A percentile compares a stretch with the other conserved stretches of the same genome.
phyloP scores from a whole-genome alignment of 1,140 invertebrate genomes.

The Bombus difficillimus region DNA sequence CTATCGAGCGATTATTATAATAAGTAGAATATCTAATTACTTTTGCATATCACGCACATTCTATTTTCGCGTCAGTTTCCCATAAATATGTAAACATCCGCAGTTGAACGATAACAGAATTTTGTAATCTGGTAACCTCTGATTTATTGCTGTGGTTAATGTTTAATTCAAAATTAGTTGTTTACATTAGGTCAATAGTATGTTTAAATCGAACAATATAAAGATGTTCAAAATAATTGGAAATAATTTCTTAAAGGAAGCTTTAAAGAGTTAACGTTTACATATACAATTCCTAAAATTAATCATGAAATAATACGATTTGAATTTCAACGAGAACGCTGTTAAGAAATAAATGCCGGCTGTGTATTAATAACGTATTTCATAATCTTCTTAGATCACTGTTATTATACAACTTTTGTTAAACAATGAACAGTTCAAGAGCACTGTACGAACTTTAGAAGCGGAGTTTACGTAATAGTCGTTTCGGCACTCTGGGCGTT shows the following conservation, averaged over 20 bases:
- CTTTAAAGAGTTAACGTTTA: not conserved
- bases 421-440: not conserved
- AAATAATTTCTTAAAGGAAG: not conserved
- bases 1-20: not conserved
- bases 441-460: not conserved
- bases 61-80: not conserved
- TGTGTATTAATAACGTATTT: not conserved
- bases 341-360: not conserved
- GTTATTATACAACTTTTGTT: not conserved
- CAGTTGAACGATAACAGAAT: not conserved
- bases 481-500: slow-evolving; percentile 29
- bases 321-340: not conserved
- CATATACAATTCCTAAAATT: not conserved
- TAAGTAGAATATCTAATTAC: not conserved
- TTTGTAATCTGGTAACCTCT: not conserved
- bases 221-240: not conserved
- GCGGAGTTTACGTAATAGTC: slow-evolving; percentile 22
- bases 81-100: not conserved
- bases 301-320: not conserved
- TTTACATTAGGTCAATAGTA: not conserved
- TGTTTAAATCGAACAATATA: not conserved
- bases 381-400: not conserved
- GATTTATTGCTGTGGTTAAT: not conserved
- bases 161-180: not conserved
- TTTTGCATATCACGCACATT: not conserved